Evolutionary conservation across 2,113 vertebrate genomes (phyloP), one percentile per base, ranked within the genome.

Genomic region (Paramormyrops kingsleyae): DNA sequence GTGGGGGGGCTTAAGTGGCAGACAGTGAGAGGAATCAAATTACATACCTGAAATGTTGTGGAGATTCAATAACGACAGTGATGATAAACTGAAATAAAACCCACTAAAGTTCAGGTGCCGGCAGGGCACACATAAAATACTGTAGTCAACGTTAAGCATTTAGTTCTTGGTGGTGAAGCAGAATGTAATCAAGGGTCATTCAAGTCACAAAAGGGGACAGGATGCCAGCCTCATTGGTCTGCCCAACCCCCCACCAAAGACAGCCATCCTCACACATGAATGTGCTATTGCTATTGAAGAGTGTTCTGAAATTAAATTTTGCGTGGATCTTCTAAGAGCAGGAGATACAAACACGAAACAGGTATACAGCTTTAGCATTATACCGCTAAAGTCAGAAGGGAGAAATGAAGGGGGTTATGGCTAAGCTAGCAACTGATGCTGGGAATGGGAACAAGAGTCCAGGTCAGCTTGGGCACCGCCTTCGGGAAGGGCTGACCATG

Each of bases 291-390:
- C 90, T 93, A 93, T 89, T 85, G 44, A 84, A 44, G 9, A 52
- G 91, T 93, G 77, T 92, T 89, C 91, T 90, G 91, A 94, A 94
- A 91, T 91, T 90, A 94, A 94, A 94, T 94, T 94, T 92, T 94
- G 27, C 90, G 90, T 91, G 93, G 94, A 95, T 93, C 88, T 94
- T 89, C 92, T 91, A 92, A 91, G 90, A 91, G 93, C 92, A 93
- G 83, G 88, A 92, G 91, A 94, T 91, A 92, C 93, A 46, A 31
- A 74, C 66, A 74, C 12, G 7, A 62, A 62, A 74, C 31, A 35
- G 1, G 13, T 74, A 74, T 17, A 74, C 66, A 15, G 66, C 35
- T 35, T 74, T 74, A 74, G 66, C 66, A 35, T 74, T 35, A 74
- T 35, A 35, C 10, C 4, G 13, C 66, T 74, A 15, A 35, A 74